Conservation (phyloP, 2,888 invertebrate species). For the Hydriomena furcata region DNA sequence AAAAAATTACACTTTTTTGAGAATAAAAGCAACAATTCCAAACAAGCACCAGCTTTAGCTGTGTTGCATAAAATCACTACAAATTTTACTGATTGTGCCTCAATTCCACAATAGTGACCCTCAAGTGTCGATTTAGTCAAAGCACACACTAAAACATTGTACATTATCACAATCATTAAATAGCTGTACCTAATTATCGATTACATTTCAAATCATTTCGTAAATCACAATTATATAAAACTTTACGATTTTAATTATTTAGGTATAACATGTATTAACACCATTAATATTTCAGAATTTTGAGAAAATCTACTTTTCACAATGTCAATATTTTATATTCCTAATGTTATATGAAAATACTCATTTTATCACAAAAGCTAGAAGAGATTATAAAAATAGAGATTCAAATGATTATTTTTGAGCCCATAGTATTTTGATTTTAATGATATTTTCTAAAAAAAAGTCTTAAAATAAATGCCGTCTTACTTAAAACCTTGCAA, state of each 20-base stretch:
- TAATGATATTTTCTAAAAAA: background rate
- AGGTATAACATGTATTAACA: no score
- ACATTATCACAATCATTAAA: slow-evolving; percentile 10
- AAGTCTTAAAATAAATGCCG: no score
- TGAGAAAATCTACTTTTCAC: background rate
- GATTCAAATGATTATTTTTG: slow-evolving; percentile 14
- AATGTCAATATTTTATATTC: background rate
- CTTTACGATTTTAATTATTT: no score
- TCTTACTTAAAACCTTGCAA: no score
- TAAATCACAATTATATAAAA: background rate
- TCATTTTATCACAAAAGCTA: slow-evolving; percentile 16
- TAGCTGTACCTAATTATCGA: background rate
- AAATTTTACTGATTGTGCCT: slow-evolving; percentile 11
- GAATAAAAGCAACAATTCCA: slow-evolving; percentile 11
- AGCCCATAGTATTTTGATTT: slow-evolving; percentile 1
- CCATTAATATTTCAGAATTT: background rate
- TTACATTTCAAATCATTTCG: slow-evolving; percentile 7
- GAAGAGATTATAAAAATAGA: slow-evolving; percentile 24
- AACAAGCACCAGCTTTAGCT: slow-evolving; percentile 9
- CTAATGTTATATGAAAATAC: slow-evolving; percentile 16
- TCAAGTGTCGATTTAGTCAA: background rate
- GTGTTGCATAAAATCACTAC: slow-evolving; percentile 5
- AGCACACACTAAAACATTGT: slow-evolving; percentile 9
- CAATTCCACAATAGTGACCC: slow-evolving; percentile 1
- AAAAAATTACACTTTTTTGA: slow-evolving; percentile 8